Evolutionary conservation across 2,888 invertebrate genomes (phyloP).

Genomic region (Tolmerus cingulatus): DNA sequence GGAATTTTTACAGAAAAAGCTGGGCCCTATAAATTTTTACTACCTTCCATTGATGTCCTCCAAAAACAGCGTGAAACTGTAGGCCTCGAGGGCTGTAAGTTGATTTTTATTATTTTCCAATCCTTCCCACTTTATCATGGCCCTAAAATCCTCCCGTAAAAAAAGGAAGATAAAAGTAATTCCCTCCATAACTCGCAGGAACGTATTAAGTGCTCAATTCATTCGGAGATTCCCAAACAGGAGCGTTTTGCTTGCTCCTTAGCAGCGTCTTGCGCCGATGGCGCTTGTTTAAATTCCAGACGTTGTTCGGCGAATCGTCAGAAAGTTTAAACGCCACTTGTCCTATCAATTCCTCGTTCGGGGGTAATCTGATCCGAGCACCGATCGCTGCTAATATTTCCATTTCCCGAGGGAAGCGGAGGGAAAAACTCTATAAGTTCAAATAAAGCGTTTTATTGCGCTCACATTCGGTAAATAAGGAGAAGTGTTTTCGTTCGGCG

Average conservation of each 20-base stretch:
- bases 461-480: slow-evolving; percentile 9
- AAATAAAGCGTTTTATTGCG: slow-evolving; percentile 21
- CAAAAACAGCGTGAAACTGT: neutral
- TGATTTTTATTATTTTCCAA: neutral
- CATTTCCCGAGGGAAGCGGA: neutral
- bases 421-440: neutral
- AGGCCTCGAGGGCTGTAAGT: neutral
- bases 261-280: neutral
- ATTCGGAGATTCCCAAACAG: neutral
- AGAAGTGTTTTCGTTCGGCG: neutral
- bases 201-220: neutral
- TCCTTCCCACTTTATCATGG: neutral
- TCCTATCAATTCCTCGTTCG: neutral
- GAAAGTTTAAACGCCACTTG: slow-evolving; percentile 11
- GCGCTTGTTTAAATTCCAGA: neutral
- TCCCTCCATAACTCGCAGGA: neutral
- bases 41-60: neutral
- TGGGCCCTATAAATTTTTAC: neutral
- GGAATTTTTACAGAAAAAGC: neutral
- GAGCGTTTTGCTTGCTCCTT: neutral
- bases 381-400: slow-evolving; percentile 1
- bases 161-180: neutral
- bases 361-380: neutral
- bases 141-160: neutral
- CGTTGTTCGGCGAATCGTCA: neutral